Percentiles rank a stretch among this genome's conserved stretches.
Conservation (phyloP, 2,888 invertebrate species). For the Patella ulyssiponensis region DNA sequence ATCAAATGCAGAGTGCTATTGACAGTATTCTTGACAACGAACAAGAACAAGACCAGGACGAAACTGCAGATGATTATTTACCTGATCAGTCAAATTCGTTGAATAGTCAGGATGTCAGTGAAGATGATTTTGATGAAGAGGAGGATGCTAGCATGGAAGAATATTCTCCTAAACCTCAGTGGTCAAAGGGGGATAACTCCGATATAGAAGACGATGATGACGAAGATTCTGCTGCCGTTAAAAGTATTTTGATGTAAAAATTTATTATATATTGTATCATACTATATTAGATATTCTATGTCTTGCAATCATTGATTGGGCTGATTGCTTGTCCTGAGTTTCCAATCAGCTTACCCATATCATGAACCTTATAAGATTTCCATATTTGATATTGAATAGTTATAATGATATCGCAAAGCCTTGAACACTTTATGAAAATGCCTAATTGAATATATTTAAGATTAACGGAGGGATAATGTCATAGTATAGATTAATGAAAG, state of each 20-base stretch:
- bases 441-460: too few species aligned
- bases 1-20: slow-evolving; percentile 83
- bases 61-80: slow-evolving; percentile 16
- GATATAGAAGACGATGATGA: slow-evolving; percentile 53
- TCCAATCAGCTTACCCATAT: too few species aligned
- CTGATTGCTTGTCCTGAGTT: not conserved
- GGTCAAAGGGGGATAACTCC: slow-evolving; percentile 19
- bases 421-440: too few species aligned
- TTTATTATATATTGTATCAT: not conserved
- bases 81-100: slow-evolving; percentile 18
- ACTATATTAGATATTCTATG: too few species aligned
- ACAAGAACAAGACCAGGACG: slow-evolving; percentile 2
- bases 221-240: slow-evolving; percentile 76
- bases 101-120: slow-evolving; percentile 18
- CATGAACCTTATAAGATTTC: too few species aligned
- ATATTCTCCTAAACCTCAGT: not conserved
- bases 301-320: too few species aligned
- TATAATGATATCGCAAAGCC: too few species aligned
- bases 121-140: slow-evolving; percentile 69
- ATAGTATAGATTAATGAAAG: too few species aligned
- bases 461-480: too few species aligned
- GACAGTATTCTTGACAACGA: slow-evolving; percentile 77
- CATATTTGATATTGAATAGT: too few species aligned
- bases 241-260: slow-evolving; percentile 74
- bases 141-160: not conserved